Base-by-base conservation (phyloP, 2,113 vertebrate species). In the Odobenus rosmarus region DNA sequence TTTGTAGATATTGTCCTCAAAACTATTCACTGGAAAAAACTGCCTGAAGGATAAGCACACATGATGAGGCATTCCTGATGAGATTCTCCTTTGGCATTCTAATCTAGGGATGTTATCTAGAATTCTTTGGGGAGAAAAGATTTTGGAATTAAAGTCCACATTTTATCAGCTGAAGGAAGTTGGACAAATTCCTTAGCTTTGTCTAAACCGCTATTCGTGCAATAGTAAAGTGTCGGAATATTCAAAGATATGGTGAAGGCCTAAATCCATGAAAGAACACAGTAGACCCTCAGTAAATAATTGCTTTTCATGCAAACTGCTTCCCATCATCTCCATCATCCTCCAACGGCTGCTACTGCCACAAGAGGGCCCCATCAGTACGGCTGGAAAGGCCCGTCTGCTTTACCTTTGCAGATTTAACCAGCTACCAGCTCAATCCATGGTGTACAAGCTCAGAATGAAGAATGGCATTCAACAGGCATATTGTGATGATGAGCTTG, bases 331-430 rank as follows among this genome's bases (percentile, higher is more conserved):
- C 46, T 49, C 46, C 46, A 39, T 15, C 46, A 46, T 39, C n/a
- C 31, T 7, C 51, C 77, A 28, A 0, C 0, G 28, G 64, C 51
- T 89, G 46, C 55, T 69, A 7, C 16, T n/a, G 59, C 95, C 96
- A 96, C 95, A 82, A 90, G 94, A 84, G 96, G 94, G 90, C 95
- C 23, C 71, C 84, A 57, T 53, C 39, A 39, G 77, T 71, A 81
- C 57, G 79, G 74, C 72, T 69, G 57, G 53, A 86, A 62, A 74
- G 69, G 36, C 46, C 33, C 1, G 5, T 42, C 51, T 72, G 42
- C 82, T 79, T 42, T 69, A 46, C 19, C n/a, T 33, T 21, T 51
- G 69, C 79, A 64, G n/a, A 64, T 39, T 46, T 28, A 31, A 57
- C 24, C 71, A 93, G n/a, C 57, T 23, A 31, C 80, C 36, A 64